Evolutionary conservation across 2,113 vertebrate genomes (phyloP), one percentile per base, ranked within the genome.

Genomic region (Lamprotornis superbus): DNA sequence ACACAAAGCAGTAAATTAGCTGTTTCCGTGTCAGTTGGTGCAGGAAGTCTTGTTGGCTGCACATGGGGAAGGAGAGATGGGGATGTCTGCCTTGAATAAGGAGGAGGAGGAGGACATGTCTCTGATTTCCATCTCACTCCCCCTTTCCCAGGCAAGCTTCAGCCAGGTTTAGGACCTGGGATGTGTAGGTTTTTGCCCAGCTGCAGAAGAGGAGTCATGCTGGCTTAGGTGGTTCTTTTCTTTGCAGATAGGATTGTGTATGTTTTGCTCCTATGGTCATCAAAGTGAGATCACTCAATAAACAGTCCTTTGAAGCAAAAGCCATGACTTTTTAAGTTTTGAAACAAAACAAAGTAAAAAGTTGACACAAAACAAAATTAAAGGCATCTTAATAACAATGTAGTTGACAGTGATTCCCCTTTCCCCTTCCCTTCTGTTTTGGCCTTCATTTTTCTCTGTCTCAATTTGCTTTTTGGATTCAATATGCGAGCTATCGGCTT

Each of bases 11-110:
- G 68, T 91, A 85, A 96, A 93, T 94, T 83, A 96, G 68, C 87
- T 95, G 73, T 89, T 93, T 90, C 63, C 11, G 1, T 88, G 85
- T 90, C 79, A 88, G 42, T 87, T 97, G 83, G 56, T 84, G 76
- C 78, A 95, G 83, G 92, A 97, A 95, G 79, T 93, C 83, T 74
- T 94, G 80, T 64, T 57, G 46, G 89, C 86, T 89, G 81, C 89
- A 76, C 46, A 77, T 2, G 11, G 83, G 50, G 76, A 55, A 90
- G 71, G 60, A 91, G 75, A 96, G 92, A 95, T 93, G 94, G 93
- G 97, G 92, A 67, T 89, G 61, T 95, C 88, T 95, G 42, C 75
- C 37, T 81, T 57, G 85, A 89, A 89, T 0, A 4, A 83, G 71
- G 55, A 94, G 53, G 86, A 87, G 53, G 86, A 75, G 2, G 5